Conservation (phyloP, 2,113 vertebrate species). For the Caloenas nicobarica region DNA sequence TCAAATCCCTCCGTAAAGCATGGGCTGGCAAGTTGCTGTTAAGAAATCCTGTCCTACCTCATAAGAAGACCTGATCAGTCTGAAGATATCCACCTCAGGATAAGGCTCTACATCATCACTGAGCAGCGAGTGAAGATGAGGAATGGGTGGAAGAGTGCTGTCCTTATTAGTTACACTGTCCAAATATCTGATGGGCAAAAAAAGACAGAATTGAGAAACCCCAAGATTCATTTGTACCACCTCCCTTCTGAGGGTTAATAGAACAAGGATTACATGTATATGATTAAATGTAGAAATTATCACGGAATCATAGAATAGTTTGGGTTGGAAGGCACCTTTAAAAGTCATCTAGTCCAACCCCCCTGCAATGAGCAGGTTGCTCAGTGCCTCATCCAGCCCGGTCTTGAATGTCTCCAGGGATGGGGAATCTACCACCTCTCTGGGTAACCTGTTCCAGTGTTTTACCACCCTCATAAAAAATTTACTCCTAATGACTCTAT, state of each 20-base stretch:
- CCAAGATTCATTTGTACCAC: neutral
- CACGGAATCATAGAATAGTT: no score
- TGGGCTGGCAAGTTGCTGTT: neutral
- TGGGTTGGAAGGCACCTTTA: no score
- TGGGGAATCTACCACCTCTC: no score
- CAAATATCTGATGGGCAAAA: conserved; percentile 81
- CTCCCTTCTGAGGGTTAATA: neutral
- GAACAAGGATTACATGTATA: neutral
- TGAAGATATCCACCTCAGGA: conserved; percentile 97
- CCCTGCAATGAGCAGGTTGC: no score
- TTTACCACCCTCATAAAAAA: no score
- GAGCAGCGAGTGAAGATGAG: conserved; percentile 94
- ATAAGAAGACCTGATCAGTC: conserved; percentile 91
- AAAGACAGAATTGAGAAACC: neutral
- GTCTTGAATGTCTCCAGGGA: no score
- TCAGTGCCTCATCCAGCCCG: no score
- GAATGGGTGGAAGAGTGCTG: conserved; percentile 95
- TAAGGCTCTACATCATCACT: conserved; percentile 93
- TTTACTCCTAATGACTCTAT: neutral
- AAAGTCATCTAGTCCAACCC: no score
- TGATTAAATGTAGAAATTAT: neutral
- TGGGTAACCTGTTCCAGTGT: no score
- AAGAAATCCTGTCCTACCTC: conserved; percentile 78
- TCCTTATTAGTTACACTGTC: conserved; percentile 98
- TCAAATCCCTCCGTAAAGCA: neutral